Base-by-base conservation (phyloP, 2,888 invertebrate genomes). In the Carterocephalus palaemon region DNA sequence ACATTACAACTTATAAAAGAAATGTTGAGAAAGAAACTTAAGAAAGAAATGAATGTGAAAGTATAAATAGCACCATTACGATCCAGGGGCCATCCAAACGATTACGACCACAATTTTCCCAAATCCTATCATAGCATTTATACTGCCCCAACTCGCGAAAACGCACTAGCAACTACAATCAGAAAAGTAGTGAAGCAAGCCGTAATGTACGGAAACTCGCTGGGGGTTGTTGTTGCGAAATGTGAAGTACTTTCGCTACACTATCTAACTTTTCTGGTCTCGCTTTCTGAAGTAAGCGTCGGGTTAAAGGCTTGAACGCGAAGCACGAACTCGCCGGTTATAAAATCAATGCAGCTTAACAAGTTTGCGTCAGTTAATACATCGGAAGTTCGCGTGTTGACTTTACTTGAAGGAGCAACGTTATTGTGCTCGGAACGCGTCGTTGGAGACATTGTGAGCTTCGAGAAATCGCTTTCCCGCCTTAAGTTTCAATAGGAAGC, bases 321-420 rank as follows among this genome's bases (percentile, higher is more conserved):
- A 57, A 53, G 53, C 53, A 52, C 57, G 59, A 57, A 38, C 31
- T 19, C 32, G 57, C 62, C 62, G 56, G 63, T 71, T 74, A 72
- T 67, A 75, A 72, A 77, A 77, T 74, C 76, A 73, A 73, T 70
- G 74, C 64, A 58, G 62, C 64, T 68, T 65, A 75, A 73, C 69
- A 59, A 69, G 68, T 74, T 73, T 67, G 69, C 59, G 63, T 68
- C 67, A 68, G 72, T 73, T 73, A 70, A 70, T 70, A 61, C 51
- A 63, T 65, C 64, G 63, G 66, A 70, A 71, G 70, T 69, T 71
- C 48, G 67, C 68, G 67, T 68, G 70, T 62, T 57, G 55, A 54
- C 20, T 12, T 10, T 17, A 43, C 16, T 36, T 17, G 16, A 29
- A n/a, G 19, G 34, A 37, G 17, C 9, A 23, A 36, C 12, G 12